Conservation (phyloP, 2,113 vertebrate species). For the Nyctibius bracteatus region DNA sequence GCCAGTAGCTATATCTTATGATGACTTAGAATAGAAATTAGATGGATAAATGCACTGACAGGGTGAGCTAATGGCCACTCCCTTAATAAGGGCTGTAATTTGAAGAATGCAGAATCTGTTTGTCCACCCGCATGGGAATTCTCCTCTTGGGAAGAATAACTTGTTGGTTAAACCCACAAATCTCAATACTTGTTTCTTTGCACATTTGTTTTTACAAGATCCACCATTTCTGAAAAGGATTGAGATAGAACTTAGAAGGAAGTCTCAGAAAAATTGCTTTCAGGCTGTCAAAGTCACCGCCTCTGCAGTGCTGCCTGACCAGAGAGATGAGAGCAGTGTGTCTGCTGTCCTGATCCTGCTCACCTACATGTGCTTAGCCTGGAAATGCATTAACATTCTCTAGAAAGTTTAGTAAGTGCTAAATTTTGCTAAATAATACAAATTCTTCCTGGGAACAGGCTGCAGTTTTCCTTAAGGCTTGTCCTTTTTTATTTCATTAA, state of each 20-base stretch:
- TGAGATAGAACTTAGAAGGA: neutral
- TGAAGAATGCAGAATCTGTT: slow-evolving; percentile 43
- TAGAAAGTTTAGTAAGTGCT: neutral
- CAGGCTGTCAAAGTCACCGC: neutral
- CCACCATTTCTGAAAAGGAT: neutral
- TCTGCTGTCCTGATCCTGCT: neutral
- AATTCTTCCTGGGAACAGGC: neutral
- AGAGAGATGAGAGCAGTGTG: neutral
- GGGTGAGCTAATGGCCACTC: slow-evolving; percentile 37
- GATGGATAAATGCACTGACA: slow-evolving; percentile 28
- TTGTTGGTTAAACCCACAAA: neutral
- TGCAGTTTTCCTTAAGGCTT: neutral
- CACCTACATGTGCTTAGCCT: neutral
- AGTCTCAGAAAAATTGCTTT: neutral
- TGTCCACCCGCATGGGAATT: slow-evolving; percentile 16
- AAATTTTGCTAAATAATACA: neutral
- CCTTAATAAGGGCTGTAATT: slow-evolving; percentile 45
- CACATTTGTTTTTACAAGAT: neutral
- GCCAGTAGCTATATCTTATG: neutral
- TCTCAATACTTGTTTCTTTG: neutral
- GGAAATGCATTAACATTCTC: neutral
- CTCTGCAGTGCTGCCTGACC: neutral
- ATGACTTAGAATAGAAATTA: slow-evolving; percentile 50
- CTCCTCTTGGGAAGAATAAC: slow-evolving; percentile 11
- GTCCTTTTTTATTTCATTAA: neutral